phyloP scores from a whole-genome alignment of 2,797 vertebrate species.

The Pampus argenteus region DNA sequence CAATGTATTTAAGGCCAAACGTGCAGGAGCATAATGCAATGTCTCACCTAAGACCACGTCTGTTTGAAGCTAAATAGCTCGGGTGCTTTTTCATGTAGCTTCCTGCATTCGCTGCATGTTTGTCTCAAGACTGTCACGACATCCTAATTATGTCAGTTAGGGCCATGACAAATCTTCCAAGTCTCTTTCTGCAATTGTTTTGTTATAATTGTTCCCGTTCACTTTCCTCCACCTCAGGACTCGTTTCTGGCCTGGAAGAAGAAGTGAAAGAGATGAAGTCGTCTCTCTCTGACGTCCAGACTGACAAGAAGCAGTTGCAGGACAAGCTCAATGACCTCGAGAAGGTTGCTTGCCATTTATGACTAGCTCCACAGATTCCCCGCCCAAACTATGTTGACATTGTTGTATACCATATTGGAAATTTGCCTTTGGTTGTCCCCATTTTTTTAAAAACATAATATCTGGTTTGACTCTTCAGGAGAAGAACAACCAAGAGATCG shows the following conservation, averaged over 20 bases:
- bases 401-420: background rate
- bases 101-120: background rate
- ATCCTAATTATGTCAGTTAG: background rate
- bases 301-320: slow-evolving; percentile 92
- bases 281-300: slow-evolving; percentile 84
- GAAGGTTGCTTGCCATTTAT: slow-evolving; percentile 85
- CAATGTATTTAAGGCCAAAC: slow-evolving; percentile 32
- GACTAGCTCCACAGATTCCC: background rate
- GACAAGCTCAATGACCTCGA: slow-evolving; percentile 90
- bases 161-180: background rate
- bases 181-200: background rate
- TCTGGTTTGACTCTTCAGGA: slow-evolving; percentile 80
- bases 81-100: slow-evolving; percentile 30
- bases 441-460: background rate
- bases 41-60: slow-evolving; percentile 8
- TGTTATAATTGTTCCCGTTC: background rate
- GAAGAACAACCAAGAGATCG: slow-evolving; percentile 96
- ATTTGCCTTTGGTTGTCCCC: background rate
- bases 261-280: slow-evolving; percentile 90
- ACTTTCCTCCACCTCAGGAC: slow-evolving; percentile 75
- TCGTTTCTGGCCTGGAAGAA: slow-evolving; percentile 88
- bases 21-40: slow-evolving; percentile 44
- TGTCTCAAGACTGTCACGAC: background rate
- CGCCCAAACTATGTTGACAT: background rate
- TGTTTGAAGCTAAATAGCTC: slow-evolving; percentile 10